Evolutionary conservation across 2,113 vertebrate species (phyloP), one percentile per base, ranked within the genome.

Genomic region (Syngnathoides biaculeatus): DNA sequence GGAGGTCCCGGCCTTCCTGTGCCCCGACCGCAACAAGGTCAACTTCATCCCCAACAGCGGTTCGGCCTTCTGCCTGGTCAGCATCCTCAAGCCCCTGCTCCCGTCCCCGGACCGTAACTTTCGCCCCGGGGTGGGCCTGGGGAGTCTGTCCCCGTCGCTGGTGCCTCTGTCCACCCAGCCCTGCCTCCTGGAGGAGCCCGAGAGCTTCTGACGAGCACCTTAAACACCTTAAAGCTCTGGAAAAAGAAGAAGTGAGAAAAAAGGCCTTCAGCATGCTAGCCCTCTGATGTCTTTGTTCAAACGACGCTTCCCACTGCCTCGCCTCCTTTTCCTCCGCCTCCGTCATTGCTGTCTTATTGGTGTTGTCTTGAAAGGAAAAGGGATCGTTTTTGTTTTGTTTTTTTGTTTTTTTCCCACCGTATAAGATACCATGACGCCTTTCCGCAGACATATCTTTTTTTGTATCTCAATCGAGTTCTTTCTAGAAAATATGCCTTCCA

Each of bases 41-140:
- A 99, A 99, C 94, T 99, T 99, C 92, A 98, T 99, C 90, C 97
- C 97, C 56, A 99, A 99, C 91, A 99, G 96, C 53, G 96, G 96
- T 79, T 99, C 97, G 47, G 97, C 97, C 71, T 99, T 99, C 93
- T 99, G 97, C 93, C 93, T 98, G n/a, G 97, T 99, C 89, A 98
- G 96, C 89, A 99, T 98, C 88, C 94, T 99, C 75, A 99, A 99
- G 88, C 97, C 97, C 20, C 90, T 98, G 71, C 93, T 96, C 55
- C 95, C 96, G 53, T 95, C 95, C 13, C 94, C 94, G 76, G 96
- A 98, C 86, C 94, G 95, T 62, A 94, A 88, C 17, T 95, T 97
- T 64, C 93, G 94, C 65, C 72, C 92, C 22, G 85, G 88, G 65
- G 76, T 92, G 81, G 84, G 88, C 40, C 89, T 90, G 64, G 95